Conservation (phyloP, 2,797 vertebrate species). For the Enteromius argenteus region DNA sequence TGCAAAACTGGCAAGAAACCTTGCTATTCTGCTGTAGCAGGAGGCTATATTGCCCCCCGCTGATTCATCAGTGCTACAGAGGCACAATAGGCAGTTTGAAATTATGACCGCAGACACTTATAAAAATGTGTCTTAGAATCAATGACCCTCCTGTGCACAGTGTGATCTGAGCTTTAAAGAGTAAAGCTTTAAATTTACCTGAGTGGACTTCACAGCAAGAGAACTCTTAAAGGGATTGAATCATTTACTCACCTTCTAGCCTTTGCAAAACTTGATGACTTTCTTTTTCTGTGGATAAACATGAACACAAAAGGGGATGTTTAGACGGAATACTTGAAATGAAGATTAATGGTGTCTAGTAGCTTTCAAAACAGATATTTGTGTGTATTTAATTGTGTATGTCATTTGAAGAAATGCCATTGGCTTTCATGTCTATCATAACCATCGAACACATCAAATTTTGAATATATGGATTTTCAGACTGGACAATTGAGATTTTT, state of each 20-base stretch:
- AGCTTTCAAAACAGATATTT: background rate
- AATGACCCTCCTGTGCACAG: background rate
- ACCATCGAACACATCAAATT: background rate
- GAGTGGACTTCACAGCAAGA: background rate
- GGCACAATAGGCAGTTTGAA: constrained; percentile 40
- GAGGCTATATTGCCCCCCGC: constrained; percentile 45
- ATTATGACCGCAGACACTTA: constrained; percentile 57
- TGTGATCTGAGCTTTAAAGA: background rate
- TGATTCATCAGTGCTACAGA: constrained; percentile 47
- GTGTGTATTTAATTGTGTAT: background rate
- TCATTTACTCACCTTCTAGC: background rate
- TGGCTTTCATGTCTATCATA: background rate
- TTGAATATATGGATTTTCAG: background rate
- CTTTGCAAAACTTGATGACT: background rate
- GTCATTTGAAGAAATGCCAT: background rate
- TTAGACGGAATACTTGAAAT: background rate
- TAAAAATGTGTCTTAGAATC: constrained; percentile 8
- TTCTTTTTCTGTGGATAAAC: background rate
- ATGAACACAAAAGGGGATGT: background rate
- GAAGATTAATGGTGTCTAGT: background rate
- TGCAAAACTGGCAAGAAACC: constrained; percentile 53
- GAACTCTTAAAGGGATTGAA: background rate
- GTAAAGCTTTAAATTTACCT: background rate
- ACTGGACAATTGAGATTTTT: background rate
- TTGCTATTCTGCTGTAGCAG: constrained; percentile 58